phyloP scores from a whole-genome alignment of 2,888 invertebrate species.

The Podabrus alpinus region DNA sequence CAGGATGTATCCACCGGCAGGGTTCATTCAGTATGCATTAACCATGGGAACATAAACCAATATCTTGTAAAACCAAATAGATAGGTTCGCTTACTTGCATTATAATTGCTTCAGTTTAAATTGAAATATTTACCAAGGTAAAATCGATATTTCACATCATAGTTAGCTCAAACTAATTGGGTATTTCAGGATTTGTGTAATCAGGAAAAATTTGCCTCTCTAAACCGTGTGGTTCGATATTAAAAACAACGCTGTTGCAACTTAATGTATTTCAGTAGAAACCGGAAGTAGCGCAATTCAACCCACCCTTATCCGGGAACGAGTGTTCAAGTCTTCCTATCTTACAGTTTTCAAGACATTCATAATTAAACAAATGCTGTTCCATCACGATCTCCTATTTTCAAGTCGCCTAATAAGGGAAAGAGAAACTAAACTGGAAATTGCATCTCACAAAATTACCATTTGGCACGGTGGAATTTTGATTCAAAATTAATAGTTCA shows the following conservation, averaged over 20 bases:
- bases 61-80: slow-evolving; percentile 6
- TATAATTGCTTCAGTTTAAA: not conserved
- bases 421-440: not conserved
- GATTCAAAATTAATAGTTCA: not conserved
- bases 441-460: not conserved
- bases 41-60: slow-evolving; percentile 18
- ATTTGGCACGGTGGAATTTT: not conserved
- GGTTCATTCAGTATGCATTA: slow-evolving; percentile 28
- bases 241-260: not conserved
- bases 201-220: not conserved
- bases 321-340: not conserved
- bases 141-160: not conserved
- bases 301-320: not conserved
- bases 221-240: not conserved
- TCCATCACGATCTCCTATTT: not conserved
- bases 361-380: not conserved
- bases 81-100: not conserved
- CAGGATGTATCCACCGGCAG: slow-evolving; percentile 9
- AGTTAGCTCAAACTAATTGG: not conserved
- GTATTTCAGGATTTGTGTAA: not conserved
- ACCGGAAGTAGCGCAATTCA: not conserved
- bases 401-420: not conserved
- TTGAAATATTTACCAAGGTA: not conserved
- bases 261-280: not conserved
- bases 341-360: not conserved